These are phyloP conservation scores for Parascotia fuliginaria DNA, from an alignment of 2,888 invertebrate species.

Conservation along the genomic window DNA sequence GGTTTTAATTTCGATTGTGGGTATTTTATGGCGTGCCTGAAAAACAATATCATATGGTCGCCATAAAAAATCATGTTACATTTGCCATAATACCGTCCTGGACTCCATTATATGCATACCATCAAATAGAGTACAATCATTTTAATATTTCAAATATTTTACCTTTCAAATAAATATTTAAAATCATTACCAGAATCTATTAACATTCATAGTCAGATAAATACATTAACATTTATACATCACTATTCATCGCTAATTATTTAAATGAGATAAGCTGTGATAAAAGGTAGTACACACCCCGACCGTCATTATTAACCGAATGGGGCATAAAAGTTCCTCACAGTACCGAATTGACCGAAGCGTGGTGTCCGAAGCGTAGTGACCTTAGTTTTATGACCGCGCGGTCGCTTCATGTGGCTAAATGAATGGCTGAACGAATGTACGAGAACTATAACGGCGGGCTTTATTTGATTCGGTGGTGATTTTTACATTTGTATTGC, in stretches of 20 bases:
- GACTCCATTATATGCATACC: too few species aligned
- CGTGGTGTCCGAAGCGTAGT: conserved; percentile 49
- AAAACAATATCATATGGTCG: too few species aligned
- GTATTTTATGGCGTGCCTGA: too few species aligned
- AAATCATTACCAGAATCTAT: too few species aligned
- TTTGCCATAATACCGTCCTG: too few species aligned
- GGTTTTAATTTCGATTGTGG: too few species aligned
- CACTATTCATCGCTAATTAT: conserved; percentile 1
- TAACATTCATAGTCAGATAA: too few species aligned
- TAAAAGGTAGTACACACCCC: conserved; percentile 16
- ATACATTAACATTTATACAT: too few species aligned
- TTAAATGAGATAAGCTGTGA: conserved; percentile 27
- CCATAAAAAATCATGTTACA: too few species aligned
- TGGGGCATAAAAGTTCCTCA: conserved; percentile 26
- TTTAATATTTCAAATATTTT: too few species aligned
- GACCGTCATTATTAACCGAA: conserved; percentile 35
- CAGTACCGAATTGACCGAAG: conserved; percentile 32
- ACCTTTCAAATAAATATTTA: too few species aligned
- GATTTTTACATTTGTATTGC: conserved; percentile 32
- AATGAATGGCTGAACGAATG: conserved; percentile 61
- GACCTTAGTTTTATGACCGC: conserved; percentile 55
- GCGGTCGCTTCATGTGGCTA: conserved; percentile 56
- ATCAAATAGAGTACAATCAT: too few species aligned
- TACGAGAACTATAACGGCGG: conserved; percentile 53
- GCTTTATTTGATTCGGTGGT: conserved; percentile 50